phyloP scores from a whole-genome alignment of 1,140 invertebrate species.

The Venturia canescens region DNA sequence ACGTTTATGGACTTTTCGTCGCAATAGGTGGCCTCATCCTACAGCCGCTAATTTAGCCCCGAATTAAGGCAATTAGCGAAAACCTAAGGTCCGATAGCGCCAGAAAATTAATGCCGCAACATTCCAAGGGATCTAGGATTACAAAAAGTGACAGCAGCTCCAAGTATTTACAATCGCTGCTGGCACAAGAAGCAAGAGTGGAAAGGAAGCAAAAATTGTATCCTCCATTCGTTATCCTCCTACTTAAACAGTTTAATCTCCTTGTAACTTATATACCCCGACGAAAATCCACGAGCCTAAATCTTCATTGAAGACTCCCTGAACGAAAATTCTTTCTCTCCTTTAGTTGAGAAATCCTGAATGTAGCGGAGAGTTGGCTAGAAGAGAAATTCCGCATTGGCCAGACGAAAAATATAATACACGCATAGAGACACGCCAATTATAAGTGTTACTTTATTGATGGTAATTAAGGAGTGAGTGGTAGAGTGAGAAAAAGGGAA shows the following conservation, averaged over 20 bases:
- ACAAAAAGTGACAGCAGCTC: not conserved
- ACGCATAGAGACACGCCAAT: slow-evolving; percentile 21
- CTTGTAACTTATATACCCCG: not conserved
- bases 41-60: not conserved
- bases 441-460: slow-evolving; percentile 42
- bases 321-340: slow-evolving; percentile 14
- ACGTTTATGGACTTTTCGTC: not conserved
- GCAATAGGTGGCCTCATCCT: not conserved
- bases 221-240: slow-evolving; percentile 11
- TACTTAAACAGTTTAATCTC: slow-evolving; percentile 15
- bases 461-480: slow-evolving; percentile 31
- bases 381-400: not conserved
- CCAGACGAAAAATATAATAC: slow-evolving; percentile 20
- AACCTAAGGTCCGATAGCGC: not conserved
- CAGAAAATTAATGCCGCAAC: not conserved
- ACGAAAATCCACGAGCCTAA: not conserved
- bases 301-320: not conserved
- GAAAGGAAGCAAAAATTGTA: not conserved
- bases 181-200: not conserved
- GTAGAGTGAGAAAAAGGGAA: not conserved
- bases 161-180: not conserved
- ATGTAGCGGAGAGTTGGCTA: not conserved
- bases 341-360: not conserved
- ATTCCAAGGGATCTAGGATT: not conserved
- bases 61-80: not conserved